Evolutionary conservation across 2,797 vertebrate species (phyloP).

Genomic region (Amblyopsis hoosieri): DNA sequence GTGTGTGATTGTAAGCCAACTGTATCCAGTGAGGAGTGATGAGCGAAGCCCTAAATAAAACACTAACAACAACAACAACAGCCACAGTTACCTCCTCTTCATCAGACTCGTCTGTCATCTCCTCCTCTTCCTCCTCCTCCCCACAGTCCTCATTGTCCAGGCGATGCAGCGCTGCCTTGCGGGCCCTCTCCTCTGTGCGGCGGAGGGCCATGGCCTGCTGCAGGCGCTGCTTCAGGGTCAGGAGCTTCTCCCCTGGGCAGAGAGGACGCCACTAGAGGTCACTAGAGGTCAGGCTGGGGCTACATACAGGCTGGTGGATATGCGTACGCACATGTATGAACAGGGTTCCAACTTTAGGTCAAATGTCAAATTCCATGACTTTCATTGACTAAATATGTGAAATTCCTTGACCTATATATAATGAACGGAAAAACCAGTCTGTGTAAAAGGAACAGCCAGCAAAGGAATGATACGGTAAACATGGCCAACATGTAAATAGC

Average conservation of each 20-base stretch:
- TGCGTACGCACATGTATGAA: too few relatives aligned
- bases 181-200: conserved; percentile 85
- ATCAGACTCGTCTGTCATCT: conserved; percentile 90
- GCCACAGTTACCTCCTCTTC: conserved; percentile 77
- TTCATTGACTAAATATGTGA: too few relatives aligned
- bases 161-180: conserved; percentile 84
- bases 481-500: too few relatives aligned
- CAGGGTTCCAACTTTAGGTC: too few relatives aligned
- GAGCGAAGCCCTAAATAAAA: too few relatives aligned
- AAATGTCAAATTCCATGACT: too few relatives aligned
- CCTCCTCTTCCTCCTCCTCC: conserved; percentile 84
- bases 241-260: conserved; percentile 86
- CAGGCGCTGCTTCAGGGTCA: conserved; percentile 89
- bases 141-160: conserved; percentile 93
- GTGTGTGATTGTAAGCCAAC: neutral
- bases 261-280: conserved; percentile 8
- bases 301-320: neutral
- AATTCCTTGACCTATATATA: too few relatives aligned
- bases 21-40: too few relatives aligned
- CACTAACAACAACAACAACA: neutral
- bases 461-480: too few relatives aligned
- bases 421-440: too few relatives aligned
- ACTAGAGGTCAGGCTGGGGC: conserved; percentile 8
- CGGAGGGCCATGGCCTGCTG: conserved; percentile 93
- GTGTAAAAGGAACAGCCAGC: too few relatives aligned